phyloP scores from a whole-genome alignment of 2,888 invertebrate species.

The Seira sanloemensis region DNA sequence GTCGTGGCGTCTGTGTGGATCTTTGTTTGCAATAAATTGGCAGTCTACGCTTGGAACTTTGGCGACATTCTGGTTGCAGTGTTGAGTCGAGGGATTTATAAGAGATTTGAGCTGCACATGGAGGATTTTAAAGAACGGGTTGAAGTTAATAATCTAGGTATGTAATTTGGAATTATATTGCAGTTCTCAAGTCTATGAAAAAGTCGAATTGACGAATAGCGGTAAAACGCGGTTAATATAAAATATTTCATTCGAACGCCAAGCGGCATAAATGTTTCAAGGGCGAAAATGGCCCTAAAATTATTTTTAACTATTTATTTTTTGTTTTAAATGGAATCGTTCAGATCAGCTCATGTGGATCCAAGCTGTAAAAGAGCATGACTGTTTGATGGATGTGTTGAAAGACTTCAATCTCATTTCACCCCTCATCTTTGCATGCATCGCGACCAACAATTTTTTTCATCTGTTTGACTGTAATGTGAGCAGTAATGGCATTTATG shows the following conservation, averaged over 20 bases:
- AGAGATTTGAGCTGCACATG: constrained; percentile 61
- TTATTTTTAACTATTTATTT: not conserved
- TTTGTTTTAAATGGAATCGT: not conserved
- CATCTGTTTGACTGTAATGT: constrained; percentile 68
- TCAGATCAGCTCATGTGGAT: constrained; percentile 66
- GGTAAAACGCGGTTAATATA: no score
- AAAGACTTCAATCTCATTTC: constrained; percentile 63
- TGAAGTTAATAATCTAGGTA: not conserved
- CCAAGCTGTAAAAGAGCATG: constrained; percentile 64
- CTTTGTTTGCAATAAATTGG: constrained; percentile 67
- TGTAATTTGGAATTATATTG: not conserved
- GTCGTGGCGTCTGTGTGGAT: constrained; percentile 45
- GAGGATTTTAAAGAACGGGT: constrained; percentile 24
- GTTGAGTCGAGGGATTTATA: constrained; percentile 60
- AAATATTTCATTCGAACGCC: no score
- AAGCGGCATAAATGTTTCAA: no score
- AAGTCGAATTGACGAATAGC: no score
- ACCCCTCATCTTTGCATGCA: constrained; percentile 67
- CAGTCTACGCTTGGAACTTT: constrained; percentile 68
- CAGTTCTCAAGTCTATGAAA: no score
- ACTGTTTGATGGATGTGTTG: constrained; percentile 53
- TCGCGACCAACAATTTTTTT: constrained; percentile 69
- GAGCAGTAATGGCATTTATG: not conserved
- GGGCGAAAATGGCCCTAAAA: no score
- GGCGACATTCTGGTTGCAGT: constrained; percentile 65